Conservation (phyloP, 2,888 invertebrate species). For the Protophormia terraenovae region DNA sequence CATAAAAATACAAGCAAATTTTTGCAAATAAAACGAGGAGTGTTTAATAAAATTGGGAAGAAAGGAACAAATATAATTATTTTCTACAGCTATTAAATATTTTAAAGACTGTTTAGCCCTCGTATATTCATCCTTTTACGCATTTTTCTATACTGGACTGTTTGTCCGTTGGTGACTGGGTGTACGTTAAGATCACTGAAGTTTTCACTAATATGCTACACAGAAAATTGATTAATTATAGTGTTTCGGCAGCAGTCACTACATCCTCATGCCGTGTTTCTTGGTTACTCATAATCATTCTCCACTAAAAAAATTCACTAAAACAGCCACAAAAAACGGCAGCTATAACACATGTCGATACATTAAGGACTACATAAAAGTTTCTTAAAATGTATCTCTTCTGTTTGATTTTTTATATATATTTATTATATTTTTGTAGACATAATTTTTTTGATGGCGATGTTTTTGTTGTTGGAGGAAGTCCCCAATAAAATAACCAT, state of each 20-base stretch:
- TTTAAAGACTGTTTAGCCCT: background rate
- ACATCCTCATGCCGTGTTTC: constrained; percentile 55
- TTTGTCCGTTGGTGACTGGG: background rate
- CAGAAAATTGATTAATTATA: constrained; percentile 68
- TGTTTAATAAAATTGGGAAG: too few relatives aligned
- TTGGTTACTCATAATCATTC: constrained; percentile 42
- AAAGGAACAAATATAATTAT: too few relatives aligned
- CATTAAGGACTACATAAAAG: constrained; percentile 57
- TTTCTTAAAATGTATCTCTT: constrained; percentile 18
- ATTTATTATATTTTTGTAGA: background rate
- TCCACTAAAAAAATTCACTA: background rate
- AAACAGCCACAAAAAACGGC: constrained; percentile 51
- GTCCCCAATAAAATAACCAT: constrained; percentile 74
- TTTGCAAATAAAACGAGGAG: constrained; percentile 46
- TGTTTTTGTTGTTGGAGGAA: constrained; percentile 73
- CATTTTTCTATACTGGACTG: background rate
- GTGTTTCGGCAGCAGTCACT: constrained; percentile 57
- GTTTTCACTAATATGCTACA: constrained; percentile 61
- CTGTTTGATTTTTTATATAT: background rate
- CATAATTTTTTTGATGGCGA: background rate
- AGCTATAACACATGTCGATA: constrained; percentile 64
- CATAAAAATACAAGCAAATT: constrained; percentile 37
- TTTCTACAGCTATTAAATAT: too few relatives aligned
- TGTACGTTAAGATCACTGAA: constrained; percentile 54
- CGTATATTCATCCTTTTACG: background rate